These are phyloP conservation scores for Habrosyne pyritoides DNA, from an alignment of 2,888 invertebrate genomes.

Conservation along the genomic window DNA sequence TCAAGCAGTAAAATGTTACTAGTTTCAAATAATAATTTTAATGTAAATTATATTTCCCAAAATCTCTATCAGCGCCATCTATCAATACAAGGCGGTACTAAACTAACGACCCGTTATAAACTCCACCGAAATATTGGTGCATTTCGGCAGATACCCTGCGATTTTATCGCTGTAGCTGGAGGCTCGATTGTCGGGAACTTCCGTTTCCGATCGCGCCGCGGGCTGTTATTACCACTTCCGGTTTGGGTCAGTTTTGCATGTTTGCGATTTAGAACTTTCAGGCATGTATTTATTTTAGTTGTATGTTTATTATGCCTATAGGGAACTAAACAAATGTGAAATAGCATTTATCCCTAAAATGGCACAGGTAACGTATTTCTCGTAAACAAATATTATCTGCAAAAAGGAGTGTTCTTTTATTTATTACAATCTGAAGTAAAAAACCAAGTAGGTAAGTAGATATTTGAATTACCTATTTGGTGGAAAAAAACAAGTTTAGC, in stretches of 20 bases:
- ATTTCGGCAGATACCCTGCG: not conserved
- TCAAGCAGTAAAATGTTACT: too few relatives aligned
- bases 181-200: conserved; percentile 21
- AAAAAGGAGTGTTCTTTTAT: too few relatives aligned
- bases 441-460: too few relatives aligned
- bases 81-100: not conserved
- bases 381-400: too few relatives aligned
- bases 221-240: conserved; percentile 52
- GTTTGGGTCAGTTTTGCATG: conserved; percentile 32
- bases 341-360: too few relatives aligned
- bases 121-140: not conserved
- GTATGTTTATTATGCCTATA: not conserved
- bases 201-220: conserved; percentile 48
- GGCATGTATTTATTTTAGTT: not conserved
- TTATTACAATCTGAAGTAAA: too few relatives aligned
- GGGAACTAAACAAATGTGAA: too few relatives aligned
- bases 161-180: not conserved
- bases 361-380: too few relatives aligned
- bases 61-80: not conserved
- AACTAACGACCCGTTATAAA: not conserved
- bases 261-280: conserved; percentile 27
- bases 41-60: not conserved
- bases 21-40: too few relatives aligned
- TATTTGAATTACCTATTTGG: too few relatives aligned
- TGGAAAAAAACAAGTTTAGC: too few relatives aligned